Base-by-base conservation (phyloP, 2,113 vertebrate genomes). In the Solea senegalensis region DNA sequence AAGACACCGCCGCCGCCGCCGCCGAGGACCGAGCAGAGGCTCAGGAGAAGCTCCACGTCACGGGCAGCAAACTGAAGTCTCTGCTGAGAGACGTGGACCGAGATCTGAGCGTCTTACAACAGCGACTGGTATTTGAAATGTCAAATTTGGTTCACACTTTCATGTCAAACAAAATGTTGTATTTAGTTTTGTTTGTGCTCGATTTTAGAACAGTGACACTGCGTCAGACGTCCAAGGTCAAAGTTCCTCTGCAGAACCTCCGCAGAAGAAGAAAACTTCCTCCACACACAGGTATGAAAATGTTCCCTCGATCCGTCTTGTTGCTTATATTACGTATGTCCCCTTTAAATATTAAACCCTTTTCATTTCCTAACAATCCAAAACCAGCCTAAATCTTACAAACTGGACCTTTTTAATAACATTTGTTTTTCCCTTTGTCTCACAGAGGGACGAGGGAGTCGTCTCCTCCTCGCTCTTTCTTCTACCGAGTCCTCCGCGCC, bases 1-100 rank as follows among this genome's bases (percentile, higher is more conserved):
- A 82, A 1, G 27, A 21, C 21, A 1, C 21, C 21, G 21, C 21
- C 21, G 21, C 21, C 21, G 21, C 8, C 3, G 94, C 9, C n/a
- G 27, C 8, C 3, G 94, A 92, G 43, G 93, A 95, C 26, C 92
- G 90, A 10, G 48, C 63, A 5, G 96, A 98, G 80, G 94, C 94
- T 15, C 86, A 83, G 58, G 96, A 98, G 90, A 96, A 96, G 61
- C 91, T 97, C 8, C 94, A 95, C 1, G 95, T 96, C 50, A 95
- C 96, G 3, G 87, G 85, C 21, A 93, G 80, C n/a, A 98, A 97
- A 71, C 82, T 97, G 80, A 92, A 85, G 55, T 72, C 94, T 73
- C 90, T 99, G 62, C 84, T 87, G 49, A 88, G 89, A 51, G 92
- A 96, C 72, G 94, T 98, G 81, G 92, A 91, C 10, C 67, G 49